A percentile compares a stretch with the other conserved stretches of the same genome.
phyloP scores from a whole-genome alignment of 92 coral and sea anemone species.

The Parazoanthus atlanticus region DNA sequence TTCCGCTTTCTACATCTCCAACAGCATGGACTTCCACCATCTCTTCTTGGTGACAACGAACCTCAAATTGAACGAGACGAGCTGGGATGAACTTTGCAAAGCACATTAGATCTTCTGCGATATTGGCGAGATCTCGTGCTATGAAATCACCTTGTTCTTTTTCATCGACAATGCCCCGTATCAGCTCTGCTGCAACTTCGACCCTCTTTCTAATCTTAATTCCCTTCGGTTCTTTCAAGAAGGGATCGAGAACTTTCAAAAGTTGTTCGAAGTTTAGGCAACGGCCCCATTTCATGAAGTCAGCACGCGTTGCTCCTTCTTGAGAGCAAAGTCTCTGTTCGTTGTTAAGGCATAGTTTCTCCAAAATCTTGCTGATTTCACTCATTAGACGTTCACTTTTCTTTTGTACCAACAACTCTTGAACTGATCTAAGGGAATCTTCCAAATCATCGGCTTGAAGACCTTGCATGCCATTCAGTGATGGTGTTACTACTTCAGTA shows the following conservation, averaged over 20 bases:
- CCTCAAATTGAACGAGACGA: conserved; percentile 23
- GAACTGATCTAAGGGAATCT: neutral
- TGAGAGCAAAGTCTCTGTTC: neutral
- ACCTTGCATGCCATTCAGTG: conserved; percentile 32
- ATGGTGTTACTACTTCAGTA: neutral
- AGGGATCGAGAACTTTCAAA: neutral
- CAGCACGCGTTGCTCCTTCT: neutral
- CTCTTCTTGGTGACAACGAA: conserved; percentile 5
- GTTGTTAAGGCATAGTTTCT: conserved; percentile 2
- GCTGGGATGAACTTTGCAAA: conserved; percentile 25
- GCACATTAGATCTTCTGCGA: conserved; percentile 1
- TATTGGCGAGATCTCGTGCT: conserved; percentile 27
- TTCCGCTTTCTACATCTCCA: neutral
- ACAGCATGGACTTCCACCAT: neutral
- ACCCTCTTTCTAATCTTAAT: conserved; percentile 16
- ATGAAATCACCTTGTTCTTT: neutral
- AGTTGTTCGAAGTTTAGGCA: neutral
- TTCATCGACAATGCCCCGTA: conserved; percentile 19
- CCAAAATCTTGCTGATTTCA: conserved; percentile 28
- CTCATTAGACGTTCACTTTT: conserved; percentile 2
- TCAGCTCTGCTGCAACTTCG: conserved; percentile 24
- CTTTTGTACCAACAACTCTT: neutral
- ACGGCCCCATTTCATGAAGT: conserved; percentile 21
- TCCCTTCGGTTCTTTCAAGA: conserved; percentile 22
- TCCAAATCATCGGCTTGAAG: neutral